Percentiles rank a stretch among this genome's conserved stretches.
Evolutionary conservation across 2,797 vertebrate genomes (phyloP).

Genomic region (Kryptolebias ocellatus): DNA sequence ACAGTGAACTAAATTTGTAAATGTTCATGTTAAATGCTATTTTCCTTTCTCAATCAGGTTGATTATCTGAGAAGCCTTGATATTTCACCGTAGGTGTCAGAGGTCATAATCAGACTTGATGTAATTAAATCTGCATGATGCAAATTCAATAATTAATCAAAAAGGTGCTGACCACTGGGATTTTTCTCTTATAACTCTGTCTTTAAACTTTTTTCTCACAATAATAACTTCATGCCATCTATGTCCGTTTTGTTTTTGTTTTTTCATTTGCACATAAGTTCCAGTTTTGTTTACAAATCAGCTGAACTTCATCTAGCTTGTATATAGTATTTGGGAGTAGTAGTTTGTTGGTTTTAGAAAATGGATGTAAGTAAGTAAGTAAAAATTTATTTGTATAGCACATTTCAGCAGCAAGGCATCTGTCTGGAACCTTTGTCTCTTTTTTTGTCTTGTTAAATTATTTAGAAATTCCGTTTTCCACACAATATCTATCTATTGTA

Average conservation of each 20-base stretch:
- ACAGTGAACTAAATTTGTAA: constrained; percentile 41
- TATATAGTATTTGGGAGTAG: no score
- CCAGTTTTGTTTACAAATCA: no score
- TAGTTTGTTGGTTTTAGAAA: no score
- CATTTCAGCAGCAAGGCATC: neutral
- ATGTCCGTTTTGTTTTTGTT: neutral
- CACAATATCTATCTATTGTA: constrained; percentile 32
- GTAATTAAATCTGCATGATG: constrained; percentile 52
- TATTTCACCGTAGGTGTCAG: constrained; percentile 32
- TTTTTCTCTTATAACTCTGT: constrained; percentile 11
- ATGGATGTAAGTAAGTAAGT: no score
- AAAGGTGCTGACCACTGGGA: constrained; percentile 32
- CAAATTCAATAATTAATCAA: constrained; percentile 53
- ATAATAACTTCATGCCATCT: no score
- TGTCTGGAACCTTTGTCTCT: neutral
- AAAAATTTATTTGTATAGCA: no score
- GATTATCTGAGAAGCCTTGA: constrained; percentile 39
- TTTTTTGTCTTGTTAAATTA: constrained; percentile 27
- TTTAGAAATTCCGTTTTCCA: constrained; percentile 44
- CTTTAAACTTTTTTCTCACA: no score
- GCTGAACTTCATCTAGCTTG: no score
- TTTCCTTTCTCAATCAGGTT: constrained; percentile 45
- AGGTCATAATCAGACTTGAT: constrained; percentile 33
- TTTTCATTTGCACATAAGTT: constrained; percentile 42
- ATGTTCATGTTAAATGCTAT: constrained; percentile 44